Base-by-base conservation (phyloP, 2,797 vertebrate species). In the Varecia variegata region DNA sequence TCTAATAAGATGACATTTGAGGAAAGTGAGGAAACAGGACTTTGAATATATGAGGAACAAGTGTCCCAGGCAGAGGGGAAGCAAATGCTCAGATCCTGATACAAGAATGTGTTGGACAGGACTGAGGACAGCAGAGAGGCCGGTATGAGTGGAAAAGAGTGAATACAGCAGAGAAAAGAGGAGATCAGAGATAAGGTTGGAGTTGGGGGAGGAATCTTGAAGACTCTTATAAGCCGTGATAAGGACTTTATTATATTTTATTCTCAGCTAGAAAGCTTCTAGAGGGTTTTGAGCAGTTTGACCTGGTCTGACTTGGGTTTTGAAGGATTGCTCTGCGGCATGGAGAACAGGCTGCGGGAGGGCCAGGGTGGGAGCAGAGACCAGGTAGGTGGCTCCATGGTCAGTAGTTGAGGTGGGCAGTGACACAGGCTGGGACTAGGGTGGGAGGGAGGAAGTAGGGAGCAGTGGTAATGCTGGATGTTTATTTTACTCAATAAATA, bases 161-260 rank as follows among this genome's bases (percentile, higher is more conserved):
- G 47, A 84, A n/a, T 30, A 13, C 13, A 1, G 8, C 58, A 1
- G 14, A 6, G 43, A 25, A 85, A 45, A 84, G 17, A 43, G 27
- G 58, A 76, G n/a, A 27, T 81, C 38, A 68, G 50, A 76, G 76
- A 60, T 14, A 21, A 45, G 60, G 30, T 20, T 82, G 21, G 27
- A 23, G 27, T 43, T 27, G 45, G 45, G 21, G 32, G 20, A 60
- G 23, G n/a, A 82, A 84, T 73, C 56, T 70, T 93, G 4, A 38
- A 30, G 38, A 70, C 47, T 71, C n/a, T 83, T 50, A 56, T 11
- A 92, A 86, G 67, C 50, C 56, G 25, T 58, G 23, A 7, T 62
- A 86, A 95, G 58, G 77, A 83, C 25, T 90, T 58, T 50, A 30
- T 43, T 56, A 38, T 50, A 74, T 84, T 93, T 92, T 88, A 89